phyloP scores from a whole-genome alignment of 2,888 invertebrate genomes.

The Cantharis nigra region DNA sequence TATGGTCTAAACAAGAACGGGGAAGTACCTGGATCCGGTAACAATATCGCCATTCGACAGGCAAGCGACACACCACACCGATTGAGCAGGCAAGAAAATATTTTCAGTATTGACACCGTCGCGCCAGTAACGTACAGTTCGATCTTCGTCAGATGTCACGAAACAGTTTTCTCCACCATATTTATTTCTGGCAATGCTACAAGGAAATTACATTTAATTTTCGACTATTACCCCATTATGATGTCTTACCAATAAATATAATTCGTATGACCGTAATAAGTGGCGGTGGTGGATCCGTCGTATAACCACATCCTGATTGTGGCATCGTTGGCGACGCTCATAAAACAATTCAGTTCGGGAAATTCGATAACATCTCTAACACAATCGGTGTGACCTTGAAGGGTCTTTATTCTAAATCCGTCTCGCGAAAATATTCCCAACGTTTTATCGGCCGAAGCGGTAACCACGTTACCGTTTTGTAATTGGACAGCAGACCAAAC shows the following conservation, averaged over 20 bases:
- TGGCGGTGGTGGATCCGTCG: constrained; percentile 75
- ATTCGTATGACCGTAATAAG: constrained; percentile 82
- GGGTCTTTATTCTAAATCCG: constrained; percentile 67
- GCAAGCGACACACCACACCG: constrained; percentile 85
- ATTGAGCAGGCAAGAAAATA: constrained; percentile 79
- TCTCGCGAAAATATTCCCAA: constrained; percentile 81
- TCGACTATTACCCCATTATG: background rate
- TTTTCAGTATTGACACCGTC: constrained; percentile 66
- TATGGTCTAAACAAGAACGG: background rate
- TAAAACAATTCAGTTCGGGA: constrained; percentile 72
- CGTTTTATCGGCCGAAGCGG: constrained; percentile 92
- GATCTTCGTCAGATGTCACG: constrained; percentile 88
- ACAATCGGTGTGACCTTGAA: constrained; percentile 89
- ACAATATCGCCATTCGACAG: constrained; percentile 88
- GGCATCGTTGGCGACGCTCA: constrained; percentile 94
- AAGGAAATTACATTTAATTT: constrained; percentile 12
- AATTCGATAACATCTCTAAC: constrained; percentile 77
- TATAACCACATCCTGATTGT: constrained; percentile 83
- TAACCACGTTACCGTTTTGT: constrained; percentile 66
- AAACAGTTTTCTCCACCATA: constrained; percentile 64
- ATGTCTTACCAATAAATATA: constrained; percentile 72
- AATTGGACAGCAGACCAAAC: constrained; percentile 80
- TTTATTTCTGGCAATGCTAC: constrained; percentile 64
- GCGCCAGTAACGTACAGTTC: constrained; percentile 81
- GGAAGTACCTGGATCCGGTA: constrained; percentile 64